These are phyloP conservation scores for Dicrostonyx torquatus DNA, from an alignment of 2,797 vertebrate species.

Conservation along the genomic window DNA sequence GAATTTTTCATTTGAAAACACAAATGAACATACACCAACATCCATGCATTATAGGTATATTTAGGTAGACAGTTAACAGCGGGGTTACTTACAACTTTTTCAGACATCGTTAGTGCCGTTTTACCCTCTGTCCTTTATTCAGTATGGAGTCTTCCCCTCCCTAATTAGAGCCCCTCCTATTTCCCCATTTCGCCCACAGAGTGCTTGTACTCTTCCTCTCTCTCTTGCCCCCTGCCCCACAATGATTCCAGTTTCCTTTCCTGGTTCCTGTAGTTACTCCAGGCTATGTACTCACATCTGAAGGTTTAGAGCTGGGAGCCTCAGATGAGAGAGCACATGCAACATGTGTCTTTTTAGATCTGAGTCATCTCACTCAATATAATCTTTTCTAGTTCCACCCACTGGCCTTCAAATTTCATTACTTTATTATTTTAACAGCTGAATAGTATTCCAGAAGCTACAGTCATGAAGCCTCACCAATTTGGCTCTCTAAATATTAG, in stretches of 20 bases:
- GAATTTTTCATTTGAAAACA: neutral
- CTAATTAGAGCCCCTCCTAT: neutral
- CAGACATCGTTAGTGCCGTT: neutral
- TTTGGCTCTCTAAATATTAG: too few relatives aligned
- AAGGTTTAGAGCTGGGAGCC: neutral
- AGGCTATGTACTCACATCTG: neutral
- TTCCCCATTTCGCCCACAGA: neutral
- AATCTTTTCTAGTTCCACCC: neutral
- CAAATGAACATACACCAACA: neutral
- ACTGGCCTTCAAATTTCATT: neutral
- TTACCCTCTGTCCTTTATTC: neutral
- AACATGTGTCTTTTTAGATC: neutral
- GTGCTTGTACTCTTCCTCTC: neutral
- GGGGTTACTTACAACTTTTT: neutral
- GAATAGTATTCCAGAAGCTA: neutral
- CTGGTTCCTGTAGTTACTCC: neutral
- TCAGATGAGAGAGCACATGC: neutral
- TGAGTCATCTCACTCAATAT: neutral
- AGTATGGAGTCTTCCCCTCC: neutral
- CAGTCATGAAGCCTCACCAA: neutral
- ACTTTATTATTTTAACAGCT: neutral
- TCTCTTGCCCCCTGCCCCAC: neutral
- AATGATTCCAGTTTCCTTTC: neutral
- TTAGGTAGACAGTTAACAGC: neutral
- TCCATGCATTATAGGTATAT: neutral